These are phyloP conservation scores for Hippocampus mohnikei DNA, from an alignment of 2,113 vertebrate genomes.

Conservation along the genomic window DNA sequence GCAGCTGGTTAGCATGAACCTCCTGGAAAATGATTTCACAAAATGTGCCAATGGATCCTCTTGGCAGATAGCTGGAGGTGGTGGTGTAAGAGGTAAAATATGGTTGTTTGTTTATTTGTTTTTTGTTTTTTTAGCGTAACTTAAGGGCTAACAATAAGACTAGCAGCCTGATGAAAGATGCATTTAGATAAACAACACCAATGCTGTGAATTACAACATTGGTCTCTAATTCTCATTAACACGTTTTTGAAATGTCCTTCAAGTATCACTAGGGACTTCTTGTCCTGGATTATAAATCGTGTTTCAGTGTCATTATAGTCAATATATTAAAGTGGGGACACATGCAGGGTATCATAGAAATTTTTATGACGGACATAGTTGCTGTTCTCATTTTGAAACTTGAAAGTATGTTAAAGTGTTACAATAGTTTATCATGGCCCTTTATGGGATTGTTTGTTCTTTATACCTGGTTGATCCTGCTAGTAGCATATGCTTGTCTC, in stretches of 20 bases:
- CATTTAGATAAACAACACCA: constrained; percentile 47
- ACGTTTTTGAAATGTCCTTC: constrained; percentile 48
- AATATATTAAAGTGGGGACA: constrained; percentile 33
- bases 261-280: constrained; percentile 42
- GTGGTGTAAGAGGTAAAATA: constrained; percentile 1
- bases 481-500: too few relatives aligned
- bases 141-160: constrained; percentile 16
- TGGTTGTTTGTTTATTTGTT: background rate
- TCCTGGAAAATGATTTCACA: constrained; percentile 16
- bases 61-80: constrained; percentile 9
- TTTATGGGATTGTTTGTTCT: background rate
- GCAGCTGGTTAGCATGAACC: constrained; percentile 25
- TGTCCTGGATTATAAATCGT: constrained; percentile 45
- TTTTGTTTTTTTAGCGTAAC: constrained; percentile 16
- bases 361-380: background rate
- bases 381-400: background rate
- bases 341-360: background rate
- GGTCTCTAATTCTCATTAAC: constrained; percentile 67
- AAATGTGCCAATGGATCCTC: constrained; percentile 43
- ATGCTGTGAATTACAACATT: constrained; percentile 37
- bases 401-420: background rate
- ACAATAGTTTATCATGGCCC: background rate
- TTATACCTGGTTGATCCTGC: too few relatives aligned
- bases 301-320: constrained; percentile 14
- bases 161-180: constrained; percentile 38